Conservation (phyloP, 2,888 invertebrate species). For the Andrena chrysosceles region DNA sequence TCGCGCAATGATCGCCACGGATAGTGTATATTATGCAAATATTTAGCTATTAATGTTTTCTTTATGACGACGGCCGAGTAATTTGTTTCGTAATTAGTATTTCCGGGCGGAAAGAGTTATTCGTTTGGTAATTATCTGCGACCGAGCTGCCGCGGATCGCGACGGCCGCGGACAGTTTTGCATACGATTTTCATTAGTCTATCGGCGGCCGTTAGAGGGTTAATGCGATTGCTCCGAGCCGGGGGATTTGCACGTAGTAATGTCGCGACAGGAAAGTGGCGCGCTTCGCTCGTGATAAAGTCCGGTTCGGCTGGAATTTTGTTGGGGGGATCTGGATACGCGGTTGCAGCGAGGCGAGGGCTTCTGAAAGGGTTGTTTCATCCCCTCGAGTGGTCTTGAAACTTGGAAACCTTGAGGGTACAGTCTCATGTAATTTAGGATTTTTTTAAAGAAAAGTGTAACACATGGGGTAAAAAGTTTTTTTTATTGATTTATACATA, state of each 20-base stretch:
- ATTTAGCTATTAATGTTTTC: slow-evolving; percentile 64
- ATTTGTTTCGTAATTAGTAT: slow-evolving; percentile 63
- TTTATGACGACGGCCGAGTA: slow-evolving; percentile 58
- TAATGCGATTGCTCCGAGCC: slow-evolving; percentile 53
- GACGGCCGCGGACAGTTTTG: slow-evolving; percentile 53
- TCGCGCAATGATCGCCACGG: slow-evolving; percentile 28
- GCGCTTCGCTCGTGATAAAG: slow-evolving; percentile 21
- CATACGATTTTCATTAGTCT: slow-evolving; percentile 61
- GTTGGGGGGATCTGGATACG: too few relatives aligned
- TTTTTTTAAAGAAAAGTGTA: too few relatives aligned
- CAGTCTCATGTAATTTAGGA: too few relatives aligned
- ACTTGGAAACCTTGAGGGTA: too few relatives aligned
- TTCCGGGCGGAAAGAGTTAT: slow-evolving; percentile 56
- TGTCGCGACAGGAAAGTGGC: slow-evolving; percentile 42
- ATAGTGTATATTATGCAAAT: slow-evolving; percentile 64
- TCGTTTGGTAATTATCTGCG: slow-evolving; percentile 59
- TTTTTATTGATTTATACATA: too few relatives aligned
- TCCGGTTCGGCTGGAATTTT: slow-evolving; percentile 4
- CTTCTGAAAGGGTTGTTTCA: too few relatives aligned
- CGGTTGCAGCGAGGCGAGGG: too few relatives aligned
- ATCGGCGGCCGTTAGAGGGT: slow-evolving; percentile 57
- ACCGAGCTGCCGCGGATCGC: slow-evolving; percentile 12
- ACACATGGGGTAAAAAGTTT: too few relatives aligned
- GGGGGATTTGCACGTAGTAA: slow-evolving; percentile 58
- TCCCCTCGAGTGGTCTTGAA: too few relatives aligned